Percentiles rank a stretch among this genome's conserved stretches.
Evolutionary conservation across 2,797 vertebrate genomes (phyloP).

Genomic region (Aulostomus chinensis): DNA sequence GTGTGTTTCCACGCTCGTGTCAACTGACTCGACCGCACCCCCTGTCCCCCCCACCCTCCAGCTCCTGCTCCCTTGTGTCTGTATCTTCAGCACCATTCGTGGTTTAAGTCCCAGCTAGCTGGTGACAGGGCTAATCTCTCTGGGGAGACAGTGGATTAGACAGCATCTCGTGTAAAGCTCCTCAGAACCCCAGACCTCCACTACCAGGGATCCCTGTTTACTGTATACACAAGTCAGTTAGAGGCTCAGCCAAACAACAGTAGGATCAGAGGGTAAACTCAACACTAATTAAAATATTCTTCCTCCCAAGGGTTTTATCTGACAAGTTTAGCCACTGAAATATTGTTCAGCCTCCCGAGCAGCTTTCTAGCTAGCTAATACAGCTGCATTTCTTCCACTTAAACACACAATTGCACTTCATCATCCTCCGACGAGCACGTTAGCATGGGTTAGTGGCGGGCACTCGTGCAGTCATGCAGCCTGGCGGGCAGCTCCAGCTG

Average conservation of each 20-base stretch:
- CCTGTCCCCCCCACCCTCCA: background rate
- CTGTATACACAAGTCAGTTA: slow-evolving; percentile 1
- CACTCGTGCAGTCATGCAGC: slow-evolving; percentile 36
- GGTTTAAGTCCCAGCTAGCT: slow-evolving; percentile 52
- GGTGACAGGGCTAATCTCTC: slow-evolving; percentile 66
- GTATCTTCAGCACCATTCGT: slow-evolving; percentile 32
- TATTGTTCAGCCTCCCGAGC: too few relatives aligned
- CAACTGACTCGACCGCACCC: too few relatives aligned
- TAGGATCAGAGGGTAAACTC: background rate
- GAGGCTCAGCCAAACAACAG: too few relatives aligned
- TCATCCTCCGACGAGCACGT: slow-evolving; percentile 25
- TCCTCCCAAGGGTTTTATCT: background rate
- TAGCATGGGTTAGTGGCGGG: slow-evolving; percentile 16
- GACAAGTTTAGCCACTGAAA: too few relatives aligned
- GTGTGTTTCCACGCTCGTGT: too few relatives aligned
- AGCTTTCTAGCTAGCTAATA: too few relatives aligned
- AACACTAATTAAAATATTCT: background rate
- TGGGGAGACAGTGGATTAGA: slow-evolving; percentile 68
- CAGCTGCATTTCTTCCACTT: slow-evolving; percentile 26
- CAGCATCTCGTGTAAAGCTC: slow-evolving; percentile 50
- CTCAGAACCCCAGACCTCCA: slow-evolving; percentile 22
- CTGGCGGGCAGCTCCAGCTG: too few relatives aligned
- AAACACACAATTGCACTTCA: slow-evolving; percentile 22
- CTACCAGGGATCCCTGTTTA: slow-evolving; percentile 36
- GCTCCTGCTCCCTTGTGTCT: slow-evolving; percentile 3